Conservation (phyloP, 2,888 invertebrate genomes). For the Rotaria macrura region DNA sequence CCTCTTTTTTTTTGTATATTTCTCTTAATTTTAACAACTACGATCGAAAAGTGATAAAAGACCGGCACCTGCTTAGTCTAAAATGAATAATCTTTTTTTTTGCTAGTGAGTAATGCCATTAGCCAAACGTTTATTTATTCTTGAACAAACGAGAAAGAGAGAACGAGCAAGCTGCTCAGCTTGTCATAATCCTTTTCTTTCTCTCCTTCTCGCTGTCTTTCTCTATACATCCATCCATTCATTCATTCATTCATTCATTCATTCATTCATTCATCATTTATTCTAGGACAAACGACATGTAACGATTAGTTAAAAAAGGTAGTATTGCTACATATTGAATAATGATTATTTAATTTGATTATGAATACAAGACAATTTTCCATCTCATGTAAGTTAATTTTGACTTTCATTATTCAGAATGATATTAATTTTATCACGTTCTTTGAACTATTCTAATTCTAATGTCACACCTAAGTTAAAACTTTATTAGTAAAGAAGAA, state of each 20-base stretch:
- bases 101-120: neutral
- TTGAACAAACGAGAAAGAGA: neutral
- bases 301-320: neutral
- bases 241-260: neutral
- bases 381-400: neutral
- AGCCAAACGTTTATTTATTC: constrained; percentile 10
- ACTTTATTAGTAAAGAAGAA: neutral
- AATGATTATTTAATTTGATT: neutral
- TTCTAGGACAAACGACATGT: neutral
- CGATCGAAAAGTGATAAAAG: neutral
- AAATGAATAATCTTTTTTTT: neutral
- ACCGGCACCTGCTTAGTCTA: neutral
- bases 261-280: neutral
- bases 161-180: neutral
- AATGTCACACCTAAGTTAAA: neutral
- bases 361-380: neutral
- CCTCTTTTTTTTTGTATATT: no score
- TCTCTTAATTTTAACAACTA: neutral
- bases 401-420: no score
- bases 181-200: neutral
- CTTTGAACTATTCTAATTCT: neutral
- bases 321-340: neutral
- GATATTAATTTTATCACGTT: no score
- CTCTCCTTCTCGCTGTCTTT: neutral
- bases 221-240: neutral